Evolutionary conservation across 2,888 invertebrate genomes (phyloP), one percentile per base, ranked within the genome.

Genomic region (Myopa testacea): DNA sequence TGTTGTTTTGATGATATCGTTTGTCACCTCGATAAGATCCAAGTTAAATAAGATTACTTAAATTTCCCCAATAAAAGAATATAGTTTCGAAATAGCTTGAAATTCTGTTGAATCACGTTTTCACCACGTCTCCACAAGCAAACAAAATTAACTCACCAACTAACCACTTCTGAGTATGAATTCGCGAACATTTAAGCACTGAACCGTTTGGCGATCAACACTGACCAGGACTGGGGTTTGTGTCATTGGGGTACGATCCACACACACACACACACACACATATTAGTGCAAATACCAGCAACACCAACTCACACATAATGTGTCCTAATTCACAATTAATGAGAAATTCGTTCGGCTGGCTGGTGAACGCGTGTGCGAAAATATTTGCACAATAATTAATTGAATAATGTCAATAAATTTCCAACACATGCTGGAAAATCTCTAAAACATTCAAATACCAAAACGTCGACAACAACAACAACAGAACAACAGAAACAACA

Each of bases 371-470:
- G 76, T 68, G 75, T 80, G 75, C 70, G 74, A 76, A 82, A 86
- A 86, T 87, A 86, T 87, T 87, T 87, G 84, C 85, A 87, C 86
- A 86, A 86, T 86, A 87, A 87, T 87, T 87, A 87, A 87, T 87
- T 87, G 87, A 86, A 86, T 87, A 86, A 86, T 86, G 87, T 87
- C 87, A 87, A 87, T 86, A 87, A 84, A 87, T 86, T 86, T 85
- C 83, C 85, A 86, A 87, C 86, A 86, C 86, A 87, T 85, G 75
- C 68, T 68, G 38, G 45, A 69, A 75, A 75, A 37, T 69, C 55
- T 69, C 69, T 19, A 60, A 69, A 74, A 75, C 19, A 52, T 34
- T 55, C 68, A 26, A 75, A 38, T 4, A 63, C 5, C 50, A 50
- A 50, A 50, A 10, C 50, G 50, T 62, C 62, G 34, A 63, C 6